A percentile compares a stretch with the other conserved stretches of the same genome.
Evolutionary conservation across 2,797 vertebrate genomes (phyloP).

Genomic region (Muscicapa striata): DNA sequence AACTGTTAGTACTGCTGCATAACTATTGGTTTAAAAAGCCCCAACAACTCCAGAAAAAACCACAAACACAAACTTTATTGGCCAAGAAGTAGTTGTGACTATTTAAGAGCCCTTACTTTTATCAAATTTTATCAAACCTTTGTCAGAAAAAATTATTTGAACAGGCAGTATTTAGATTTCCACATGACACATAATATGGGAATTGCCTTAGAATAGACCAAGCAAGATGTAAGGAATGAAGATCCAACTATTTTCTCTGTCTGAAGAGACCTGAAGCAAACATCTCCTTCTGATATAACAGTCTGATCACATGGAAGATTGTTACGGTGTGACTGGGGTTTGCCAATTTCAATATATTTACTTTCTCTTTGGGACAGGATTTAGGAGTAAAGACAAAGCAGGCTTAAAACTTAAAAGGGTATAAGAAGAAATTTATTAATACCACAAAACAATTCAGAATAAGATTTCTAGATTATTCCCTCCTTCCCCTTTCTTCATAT

Average conservation of each 20-base stretch:
- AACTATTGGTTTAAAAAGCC: not conserved
- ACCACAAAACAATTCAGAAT: no score
- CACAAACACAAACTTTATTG: not conserved
- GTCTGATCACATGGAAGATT: not conserved
- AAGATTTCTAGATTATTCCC: no score
- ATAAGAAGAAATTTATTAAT: no score
- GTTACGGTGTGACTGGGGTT: no score
- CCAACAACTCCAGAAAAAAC: not conserved
- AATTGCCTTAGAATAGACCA: not conserved
- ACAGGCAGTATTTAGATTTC: accelerated
- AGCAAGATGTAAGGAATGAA: not conserved
- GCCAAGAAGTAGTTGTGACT: not conserved
- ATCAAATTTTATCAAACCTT: not conserved
- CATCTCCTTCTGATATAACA: not conserved
- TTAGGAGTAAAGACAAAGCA: no score
- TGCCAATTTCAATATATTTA: no score
- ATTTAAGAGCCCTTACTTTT: not conserved
- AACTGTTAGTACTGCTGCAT: not conserved
- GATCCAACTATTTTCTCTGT: not conserved
- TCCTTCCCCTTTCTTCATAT: no score
- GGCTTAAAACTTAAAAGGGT: no score
- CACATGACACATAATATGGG: accelerated
- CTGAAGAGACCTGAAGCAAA: not conserved
- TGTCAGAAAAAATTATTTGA: not conserved
- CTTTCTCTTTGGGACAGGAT: no score